These are phyloP conservation scores for Oxystoma pomonae DNA, from an alignment of 2,888 invertebrate species.

Conservation along the genomic window DNA sequence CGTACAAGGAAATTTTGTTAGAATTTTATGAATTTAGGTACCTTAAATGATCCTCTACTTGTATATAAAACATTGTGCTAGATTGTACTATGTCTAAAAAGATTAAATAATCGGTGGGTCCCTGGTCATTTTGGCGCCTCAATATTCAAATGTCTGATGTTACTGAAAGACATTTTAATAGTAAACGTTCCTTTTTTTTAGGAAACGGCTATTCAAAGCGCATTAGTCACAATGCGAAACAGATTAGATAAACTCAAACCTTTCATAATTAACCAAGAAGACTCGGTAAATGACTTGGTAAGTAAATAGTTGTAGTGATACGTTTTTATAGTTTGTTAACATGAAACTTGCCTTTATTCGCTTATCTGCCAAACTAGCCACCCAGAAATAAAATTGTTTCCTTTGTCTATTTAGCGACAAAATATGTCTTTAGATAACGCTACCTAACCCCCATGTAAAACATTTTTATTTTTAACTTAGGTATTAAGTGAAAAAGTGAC, in stretches of 20 bases:
- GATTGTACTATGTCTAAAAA: too few relatives aligned
- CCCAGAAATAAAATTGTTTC: neutral
- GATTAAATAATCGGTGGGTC: too few relatives aligned
- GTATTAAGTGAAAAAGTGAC: conserved; percentile 29
- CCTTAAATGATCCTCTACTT: too few relatives aligned
- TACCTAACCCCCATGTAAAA: too few relatives aligned
- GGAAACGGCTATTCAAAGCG: conserved; percentile 17
- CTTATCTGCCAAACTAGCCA: neutral
- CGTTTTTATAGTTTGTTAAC: neutral
- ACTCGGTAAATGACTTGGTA: conserved; percentile 17
- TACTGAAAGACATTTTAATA: neutral
- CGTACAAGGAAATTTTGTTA: too few relatives aligned
- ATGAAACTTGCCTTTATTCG: neutral
- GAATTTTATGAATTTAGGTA: too few relatives aligned
- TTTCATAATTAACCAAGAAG: conserved; percentile 13
- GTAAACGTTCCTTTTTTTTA: conserved; percentile 10
- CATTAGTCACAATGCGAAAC: conserved; percentile 16
- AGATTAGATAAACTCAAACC: conserved; percentile 15
- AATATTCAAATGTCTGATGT: neutral
- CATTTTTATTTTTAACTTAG: conserved; percentile 22
- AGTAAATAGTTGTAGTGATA: conserved; percentile 10
- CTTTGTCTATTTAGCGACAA: neutral
- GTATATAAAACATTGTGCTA: too few relatives aligned
- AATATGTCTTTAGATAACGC: too few relatives aligned
- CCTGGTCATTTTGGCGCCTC: too few relatives aligned